These are phyloP conservation scores for Oreohelix idahoensis DNA, from an alignment of 1,140 invertebrate genomes.

Conservation along the genomic window DNA sequence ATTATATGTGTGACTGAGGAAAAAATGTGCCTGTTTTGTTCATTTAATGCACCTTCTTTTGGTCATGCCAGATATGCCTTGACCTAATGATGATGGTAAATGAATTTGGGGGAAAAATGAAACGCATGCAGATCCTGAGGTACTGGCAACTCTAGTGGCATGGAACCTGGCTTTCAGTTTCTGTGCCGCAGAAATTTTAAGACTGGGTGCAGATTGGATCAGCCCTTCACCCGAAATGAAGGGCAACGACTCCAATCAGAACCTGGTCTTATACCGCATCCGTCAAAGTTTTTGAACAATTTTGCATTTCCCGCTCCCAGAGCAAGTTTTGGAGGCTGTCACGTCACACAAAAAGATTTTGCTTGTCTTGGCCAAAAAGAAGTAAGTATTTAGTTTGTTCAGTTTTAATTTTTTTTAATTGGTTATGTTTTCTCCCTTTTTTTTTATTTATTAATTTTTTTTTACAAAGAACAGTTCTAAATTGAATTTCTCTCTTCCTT, in stretches of 20 bases:
- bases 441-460: neutral
- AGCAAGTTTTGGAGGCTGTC: conserved; percentile 27
- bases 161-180: conserved; percentile 4
- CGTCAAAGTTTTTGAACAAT: neutral
- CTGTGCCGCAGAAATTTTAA: neutral
- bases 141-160: neutral
- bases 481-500: neutral
- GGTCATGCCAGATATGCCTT: neutral
- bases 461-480: neutral
- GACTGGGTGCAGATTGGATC: conserved; percentile 5
- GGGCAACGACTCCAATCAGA: conserved; percentile 9
- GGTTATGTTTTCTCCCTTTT: neutral
- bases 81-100: neutral
- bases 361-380: conserved; percentile 14
- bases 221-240: neutral
- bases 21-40: neutral
- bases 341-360: conserved; percentile 30
- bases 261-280: conserved; percentile 9
- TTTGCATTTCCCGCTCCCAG: neutral
- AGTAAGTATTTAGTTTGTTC: conserved; percentile 37
- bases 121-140: neutral
- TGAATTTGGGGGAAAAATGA: neutral
- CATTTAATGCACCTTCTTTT: neutral
- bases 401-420: conserved; percentile 19
- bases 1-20: neutral